Conservation (phyloP, 2,888 invertebrate genomes). For the Spilosoma lubricipeda region DNA sequence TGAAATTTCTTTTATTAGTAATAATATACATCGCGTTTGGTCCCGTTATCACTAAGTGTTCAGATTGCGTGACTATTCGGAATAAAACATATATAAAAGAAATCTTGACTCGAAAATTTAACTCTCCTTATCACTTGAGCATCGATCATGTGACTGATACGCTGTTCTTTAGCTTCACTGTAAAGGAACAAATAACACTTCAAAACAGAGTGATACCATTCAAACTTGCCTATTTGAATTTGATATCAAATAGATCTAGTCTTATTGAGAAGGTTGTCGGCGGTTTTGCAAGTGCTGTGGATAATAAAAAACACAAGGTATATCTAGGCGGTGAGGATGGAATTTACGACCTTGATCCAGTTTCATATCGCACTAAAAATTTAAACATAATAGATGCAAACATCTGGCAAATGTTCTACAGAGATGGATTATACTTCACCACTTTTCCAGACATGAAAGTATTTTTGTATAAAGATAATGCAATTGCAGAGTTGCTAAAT, state of each 20-base stretch:
- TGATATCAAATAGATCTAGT: conserved; percentile 3
- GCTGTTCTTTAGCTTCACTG: conserved; percentile 7
- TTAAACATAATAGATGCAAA: conserved; percentile 41
- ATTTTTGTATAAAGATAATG: conserved; percentile 43
- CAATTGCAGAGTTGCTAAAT: not conserved
- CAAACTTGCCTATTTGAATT: conserved; percentile 5
- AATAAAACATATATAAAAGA: conserved; percentile 2
- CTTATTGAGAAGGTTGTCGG: not conserved
- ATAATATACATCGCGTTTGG: not conserved
- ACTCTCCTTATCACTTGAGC: conserved; percentile 4
- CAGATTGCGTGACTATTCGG: not conserved
- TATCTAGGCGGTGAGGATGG: conserved; percentile 9
- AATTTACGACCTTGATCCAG: not conserved
- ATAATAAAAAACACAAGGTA: not conserved
- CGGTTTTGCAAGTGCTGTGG: conserved; percentile 11
- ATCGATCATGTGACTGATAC: conserved; percentile 8
- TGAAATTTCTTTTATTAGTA: not conserved
- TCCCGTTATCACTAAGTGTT: not conserved
- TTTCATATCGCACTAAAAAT: not conserved
- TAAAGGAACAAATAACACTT: not conserved
- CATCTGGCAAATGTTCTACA: conserved; percentile 75
- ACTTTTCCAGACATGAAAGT: conserved; percentile 59
- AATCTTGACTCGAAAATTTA: not conserved
- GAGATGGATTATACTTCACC: conserved; percentile 68
- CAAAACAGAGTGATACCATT: not conserved